Evolutionary conservation across 2,113 vertebrate species (phyloP), one percentile per base, ranked within the genome.

Genomic region (Chaetorhynchus papuensis): DNA sequence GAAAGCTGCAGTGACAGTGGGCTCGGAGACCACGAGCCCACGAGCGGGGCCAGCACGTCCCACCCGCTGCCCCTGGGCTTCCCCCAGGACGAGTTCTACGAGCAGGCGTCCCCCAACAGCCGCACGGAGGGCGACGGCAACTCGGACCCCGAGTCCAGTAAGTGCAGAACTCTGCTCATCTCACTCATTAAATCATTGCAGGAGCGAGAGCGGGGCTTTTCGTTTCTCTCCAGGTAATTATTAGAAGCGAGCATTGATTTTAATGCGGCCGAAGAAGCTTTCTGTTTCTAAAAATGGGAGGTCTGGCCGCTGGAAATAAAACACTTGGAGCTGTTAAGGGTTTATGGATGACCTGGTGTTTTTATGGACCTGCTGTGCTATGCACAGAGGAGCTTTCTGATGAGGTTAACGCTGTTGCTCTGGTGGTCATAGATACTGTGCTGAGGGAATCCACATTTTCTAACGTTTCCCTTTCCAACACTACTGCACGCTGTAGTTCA

Each of bases 141-240:
- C 98, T 99, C 99, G 14, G 99, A 99, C 97, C 99, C 99, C 0
- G 99, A 99, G 98, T 99, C 99, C 95, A 99, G 99, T 99, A 98
- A 99, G 99, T 99, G 61, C 71, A 15, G 45, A 86, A 23, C 54
- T 93, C 60, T 57, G 64, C 76, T 75, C 33, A 53, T 52, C 78
- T 59, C 83, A 5, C 8, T 71, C 19, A 3, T 80, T 91, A n/a
- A 28, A 41, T 60, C 45, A 6, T 42, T 75, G 6, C 14, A 39
- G 30, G 22, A 6, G 56, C 8, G 2, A 35, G 66, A 23, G 23
- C 1, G 4, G 39, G 61, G 49, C 5, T 49, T 21, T 37, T 11
- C 16, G 39, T 11, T 24, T 4, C 16, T 4, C 16, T 26, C 74
- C 17, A 18, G 39, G 50, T 27, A 15, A 5, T 70, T 28, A 26